These are phyloP conservation scores for Masticophis lateralis DNA, from an alignment of 2,797 vertebrate genomes.

Conservation along the genomic window DNA sequence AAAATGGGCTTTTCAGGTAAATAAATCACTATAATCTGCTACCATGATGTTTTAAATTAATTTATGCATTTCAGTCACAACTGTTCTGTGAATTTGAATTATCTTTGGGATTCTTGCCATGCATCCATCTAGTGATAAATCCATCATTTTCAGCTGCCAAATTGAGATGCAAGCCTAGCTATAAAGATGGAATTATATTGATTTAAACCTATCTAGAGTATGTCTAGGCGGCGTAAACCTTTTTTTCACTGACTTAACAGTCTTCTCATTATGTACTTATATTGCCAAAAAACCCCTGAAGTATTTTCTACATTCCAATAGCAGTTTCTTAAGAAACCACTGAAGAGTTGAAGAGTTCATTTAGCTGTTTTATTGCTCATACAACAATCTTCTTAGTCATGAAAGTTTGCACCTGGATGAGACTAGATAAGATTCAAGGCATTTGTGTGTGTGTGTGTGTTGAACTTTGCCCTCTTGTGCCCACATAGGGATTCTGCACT, in stretches of 20 bases:
- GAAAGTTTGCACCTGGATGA: not conserved
- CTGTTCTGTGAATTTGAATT: not conserved
- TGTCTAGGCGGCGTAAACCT: not conserved
- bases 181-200: not conserved
- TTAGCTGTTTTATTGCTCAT: not conserved
- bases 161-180: not conserved
- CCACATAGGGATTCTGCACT: not conserved
- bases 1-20: conserved; percentile 97
- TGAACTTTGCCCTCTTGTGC: not conserved
- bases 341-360: not conserved
- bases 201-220: not conserved
- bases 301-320: not conserved
- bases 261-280: too few relatives aligned
- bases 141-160: not conserved
- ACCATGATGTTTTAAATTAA: not conserved
- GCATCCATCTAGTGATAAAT: not conserved
- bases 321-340: not conserved
- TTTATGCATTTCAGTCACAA: not conserved
- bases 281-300: not conserved
- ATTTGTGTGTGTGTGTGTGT: not conserved
- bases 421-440: not conserved
- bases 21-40: not conserved
- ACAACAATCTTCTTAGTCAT: not conserved
- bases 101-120: not conserved
- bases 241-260: not conserved